Conservation (phyloP, 2,113 vertebrate genomes). For the Hassar affinis region DNA sequence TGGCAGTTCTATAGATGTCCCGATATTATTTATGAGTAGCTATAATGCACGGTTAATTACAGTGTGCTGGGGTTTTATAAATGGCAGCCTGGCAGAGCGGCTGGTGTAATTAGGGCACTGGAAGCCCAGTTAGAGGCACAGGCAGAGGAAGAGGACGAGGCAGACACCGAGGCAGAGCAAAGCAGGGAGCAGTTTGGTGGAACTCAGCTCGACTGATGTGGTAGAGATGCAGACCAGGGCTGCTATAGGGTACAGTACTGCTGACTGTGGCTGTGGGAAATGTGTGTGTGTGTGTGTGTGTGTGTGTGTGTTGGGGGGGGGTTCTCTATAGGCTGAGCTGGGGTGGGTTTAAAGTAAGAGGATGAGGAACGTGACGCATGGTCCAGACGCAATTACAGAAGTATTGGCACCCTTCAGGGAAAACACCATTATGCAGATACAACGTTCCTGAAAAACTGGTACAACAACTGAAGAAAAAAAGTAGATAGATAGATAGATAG, state of each 20-base stretch:
- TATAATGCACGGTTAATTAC: constrained; percentile 78
- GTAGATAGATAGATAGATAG: background rate
- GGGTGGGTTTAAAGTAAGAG: background rate
- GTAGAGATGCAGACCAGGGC: constrained; percentile 59
- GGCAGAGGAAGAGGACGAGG: constrained; percentile 33
- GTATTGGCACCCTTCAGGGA: background rate
- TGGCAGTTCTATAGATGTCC: constrained; percentile 53
- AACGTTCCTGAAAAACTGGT: background rate
- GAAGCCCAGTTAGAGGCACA: constrained; percentile 61
- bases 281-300: background rate
- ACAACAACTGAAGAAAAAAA: background rate
- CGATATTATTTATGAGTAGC: constrained; percentile 75
- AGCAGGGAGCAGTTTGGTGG: constrained; percentile 26
- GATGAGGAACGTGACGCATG: no score
- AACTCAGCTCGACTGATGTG: constrained; percentile 69
- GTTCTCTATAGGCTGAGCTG: constrained; percentile 29
- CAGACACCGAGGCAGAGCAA: constrained; percentile 9
- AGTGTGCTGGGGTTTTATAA: constrained; percentile 74
- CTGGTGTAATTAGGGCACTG: constrained; percentile 74
- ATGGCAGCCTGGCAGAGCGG: constrained; percentile 75
- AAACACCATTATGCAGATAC: background rate
- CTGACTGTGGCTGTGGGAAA: constrained; percentile 52
- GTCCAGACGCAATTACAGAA: background rate
- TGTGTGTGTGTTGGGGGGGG: background rate
- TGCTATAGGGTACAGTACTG: constrained; percentile 53